These are phyloP conservation scores for Rhyzopertha dominica DNA, from an alignment of 1,140 invertebrate genomes.

Conservation along the genomic window DNA sequence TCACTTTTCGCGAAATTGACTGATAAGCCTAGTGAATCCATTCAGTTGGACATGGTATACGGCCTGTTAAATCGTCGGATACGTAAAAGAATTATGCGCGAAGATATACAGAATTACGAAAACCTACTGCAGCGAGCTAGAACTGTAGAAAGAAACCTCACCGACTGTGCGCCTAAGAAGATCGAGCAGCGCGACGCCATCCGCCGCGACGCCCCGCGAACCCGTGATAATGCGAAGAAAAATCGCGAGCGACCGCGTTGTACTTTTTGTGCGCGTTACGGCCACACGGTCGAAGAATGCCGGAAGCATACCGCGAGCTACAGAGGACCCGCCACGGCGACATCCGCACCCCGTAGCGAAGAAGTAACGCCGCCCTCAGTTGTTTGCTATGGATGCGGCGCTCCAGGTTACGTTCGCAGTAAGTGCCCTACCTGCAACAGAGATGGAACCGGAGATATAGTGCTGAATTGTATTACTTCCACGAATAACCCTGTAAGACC, in stretches of 20 bases:
- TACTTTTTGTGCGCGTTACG: neutral
- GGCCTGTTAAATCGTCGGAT: neutral
- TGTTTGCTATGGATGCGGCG: neutral
- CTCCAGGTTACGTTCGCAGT: neutral
- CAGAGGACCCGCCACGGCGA: neutral
- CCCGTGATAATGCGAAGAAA: neutral
- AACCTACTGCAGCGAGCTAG: neutral
- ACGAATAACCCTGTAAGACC: neutral
- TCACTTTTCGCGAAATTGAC: neutral
- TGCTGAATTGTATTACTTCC: too few species aligned
- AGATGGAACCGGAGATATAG: neutral
- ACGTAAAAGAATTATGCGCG: neutral
- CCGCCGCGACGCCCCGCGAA: neutral
- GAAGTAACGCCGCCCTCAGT: neutral
- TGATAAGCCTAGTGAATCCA: neutral
- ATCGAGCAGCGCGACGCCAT: too few species aligned
- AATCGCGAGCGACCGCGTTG: neutral
- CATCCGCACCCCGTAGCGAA: neutral
- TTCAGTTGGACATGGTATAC: constrained; percentile 1
- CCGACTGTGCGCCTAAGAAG: too few species aligned
- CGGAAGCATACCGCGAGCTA: neutral
- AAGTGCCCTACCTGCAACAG: neutral
- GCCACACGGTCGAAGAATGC: neutral
- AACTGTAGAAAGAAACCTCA: neutral
- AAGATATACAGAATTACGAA: neutral